Conservation (phyloP, 23 tunicate species). For the Halocynthia aurantium region DNA sequence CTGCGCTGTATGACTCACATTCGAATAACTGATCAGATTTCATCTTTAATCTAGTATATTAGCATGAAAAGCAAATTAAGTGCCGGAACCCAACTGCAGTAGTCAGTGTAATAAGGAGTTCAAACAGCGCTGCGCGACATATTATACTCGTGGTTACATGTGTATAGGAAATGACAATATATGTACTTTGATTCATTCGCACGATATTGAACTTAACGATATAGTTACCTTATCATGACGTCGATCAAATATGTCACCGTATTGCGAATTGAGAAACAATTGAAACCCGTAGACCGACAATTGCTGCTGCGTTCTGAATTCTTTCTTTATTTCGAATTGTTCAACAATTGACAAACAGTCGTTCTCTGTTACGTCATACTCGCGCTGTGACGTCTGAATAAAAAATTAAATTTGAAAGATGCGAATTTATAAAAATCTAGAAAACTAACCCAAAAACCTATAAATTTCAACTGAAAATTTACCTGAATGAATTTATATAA, state of each 20-base stretch:
- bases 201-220: no score
- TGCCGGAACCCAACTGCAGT: no score
- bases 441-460: neutral
- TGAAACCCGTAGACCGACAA: slow-evolving; percentile 54
- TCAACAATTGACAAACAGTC: slow-evolving; percentile 54
- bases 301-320: slow-evolving; percentile 10
- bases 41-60: neutral
- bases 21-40: neutral
- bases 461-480: neutral
- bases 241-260: slow-evolving; percentile 70
- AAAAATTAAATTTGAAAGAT: neutral
- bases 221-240: slow-evolving; percentile 72
- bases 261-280: slow-evolving; percentile 42
- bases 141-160: no score
- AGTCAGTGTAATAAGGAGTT: no score
- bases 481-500: slow-evolving; percentile 74
- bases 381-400: slow-evolving; percentile 69
- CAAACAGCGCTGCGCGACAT: no score
- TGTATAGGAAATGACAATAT: no score
- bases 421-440: neutral
- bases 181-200: no score
- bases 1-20: no score
- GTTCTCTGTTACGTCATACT: slow-evolving; percentile 48
- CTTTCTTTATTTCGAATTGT: slow-evolving; percentile 53
- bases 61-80: neutral